phyloP scores from a whole-genome alignment of 2,888 invertebrate genomes.

The Habroteleia sp. region DNA sequence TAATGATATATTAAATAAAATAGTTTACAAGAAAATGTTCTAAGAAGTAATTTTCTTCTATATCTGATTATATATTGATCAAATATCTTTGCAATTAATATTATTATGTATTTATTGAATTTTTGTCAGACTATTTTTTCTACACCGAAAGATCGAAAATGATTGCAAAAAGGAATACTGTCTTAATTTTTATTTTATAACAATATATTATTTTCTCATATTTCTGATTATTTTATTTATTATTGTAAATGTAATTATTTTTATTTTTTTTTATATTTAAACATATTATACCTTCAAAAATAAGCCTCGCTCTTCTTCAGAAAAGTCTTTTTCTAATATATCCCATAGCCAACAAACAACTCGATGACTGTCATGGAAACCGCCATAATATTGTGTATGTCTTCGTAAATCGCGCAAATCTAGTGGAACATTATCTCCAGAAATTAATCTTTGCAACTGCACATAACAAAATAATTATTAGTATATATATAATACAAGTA shows the following conservation, averaged over 20 bases:
- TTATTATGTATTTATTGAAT: too few species aligned
- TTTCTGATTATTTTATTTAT: not conserved
- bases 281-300: conserved; percentile 90
- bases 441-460: conserved; percentile 94
- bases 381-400: conserved; percentile 99
- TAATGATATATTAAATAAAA: too few species aligned
- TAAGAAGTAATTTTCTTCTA: too few species aligned
- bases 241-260: too few species aligned
- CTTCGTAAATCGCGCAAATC: conserved; percentile 93
- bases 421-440: conserved; percentile 96
- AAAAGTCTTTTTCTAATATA: conserved; percentile 96
- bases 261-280: not conserved
- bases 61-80: too few species aligned
- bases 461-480: conserved; percentile 44
- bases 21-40: too few species aligned
- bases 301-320: conserved; percentile 93
- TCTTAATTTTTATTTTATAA: too few species aligned
- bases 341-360: conserved; percentile 99
- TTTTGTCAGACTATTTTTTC: too few species aligned
- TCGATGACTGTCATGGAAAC: conserved; percentile 98
- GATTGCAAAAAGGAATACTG: too few species aligned
- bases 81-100: too few species aligned
- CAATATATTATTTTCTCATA: too few species aligned
- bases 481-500: not conserved
- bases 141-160: too few species aligned